Percentiles rank a stretch among this genome's conserved stretches.
These are phyloP conservation scores for Amiota communis DNA, from an alignment of 2,888 invertebrate species.

Conservation along the genomic window DNA sequence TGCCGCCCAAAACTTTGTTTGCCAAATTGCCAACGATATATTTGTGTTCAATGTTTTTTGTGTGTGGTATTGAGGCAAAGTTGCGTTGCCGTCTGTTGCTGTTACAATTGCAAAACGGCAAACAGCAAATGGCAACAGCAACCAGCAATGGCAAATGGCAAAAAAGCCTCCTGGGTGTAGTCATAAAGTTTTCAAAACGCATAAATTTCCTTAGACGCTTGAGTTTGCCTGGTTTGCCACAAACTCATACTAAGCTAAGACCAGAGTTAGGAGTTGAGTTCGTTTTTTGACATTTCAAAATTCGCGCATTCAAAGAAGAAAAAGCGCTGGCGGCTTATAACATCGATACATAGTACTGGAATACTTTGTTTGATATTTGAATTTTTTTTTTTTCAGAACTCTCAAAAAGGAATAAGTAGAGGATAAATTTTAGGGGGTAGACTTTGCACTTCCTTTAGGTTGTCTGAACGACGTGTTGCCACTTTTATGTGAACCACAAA, in stretches of 20 bases:
- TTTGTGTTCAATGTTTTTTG: neutral
- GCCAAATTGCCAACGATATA: slow-evolving; percentile 51
- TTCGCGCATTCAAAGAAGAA: neutral
- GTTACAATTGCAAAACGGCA: neutral
- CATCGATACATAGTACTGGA: neutral
- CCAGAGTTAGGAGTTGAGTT: neutral
- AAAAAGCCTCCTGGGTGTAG: slow-evolving; percentile 60
- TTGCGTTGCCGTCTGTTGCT: slow-evolving; percentile 27
- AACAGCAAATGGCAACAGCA: neutral
- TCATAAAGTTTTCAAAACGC: slow-evolving; percentile 60
- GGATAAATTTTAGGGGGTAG: too few species aligned
- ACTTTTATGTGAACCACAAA: neutral
- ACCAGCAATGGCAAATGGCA: slow-evolving; percentile 31
- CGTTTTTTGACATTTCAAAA: slow-evolving; percentile 1
- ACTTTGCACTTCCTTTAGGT: neutral
- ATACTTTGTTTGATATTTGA: slow-evolving; percentile 3
- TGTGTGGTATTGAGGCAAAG: too few species aligned
- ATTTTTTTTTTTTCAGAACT: neutral
- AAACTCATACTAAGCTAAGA: too few species aligned
- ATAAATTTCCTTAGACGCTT: slow-evolving; percentile 51
- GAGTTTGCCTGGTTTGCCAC: neutral
- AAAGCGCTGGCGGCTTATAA: slow-evolving; percentile 3
- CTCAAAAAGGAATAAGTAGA: too few species aligned
- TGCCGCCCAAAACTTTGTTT: slow-evolving; percentile 35
- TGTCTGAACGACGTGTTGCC: neutral